phyloP scores from a whole-genome alignment of 1,140 invertebrate genomes.

The Penaeus vannamei region DNA sequence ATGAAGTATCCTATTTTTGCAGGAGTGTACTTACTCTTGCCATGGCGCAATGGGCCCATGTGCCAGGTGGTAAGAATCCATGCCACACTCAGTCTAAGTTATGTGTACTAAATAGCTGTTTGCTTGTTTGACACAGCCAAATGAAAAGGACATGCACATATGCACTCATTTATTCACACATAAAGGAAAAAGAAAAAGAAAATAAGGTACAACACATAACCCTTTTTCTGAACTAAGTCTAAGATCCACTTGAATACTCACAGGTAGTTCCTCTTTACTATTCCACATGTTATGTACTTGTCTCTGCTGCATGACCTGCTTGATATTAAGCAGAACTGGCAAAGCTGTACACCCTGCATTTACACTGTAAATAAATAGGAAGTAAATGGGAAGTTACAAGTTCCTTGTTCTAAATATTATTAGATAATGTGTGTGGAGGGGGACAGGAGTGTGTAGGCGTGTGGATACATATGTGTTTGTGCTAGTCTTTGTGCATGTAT shows the following conservation, averaged over 20 bases:
- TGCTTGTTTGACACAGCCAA: no score
- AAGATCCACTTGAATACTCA: slow-evolving; percentile 73
- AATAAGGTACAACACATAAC: neutral
- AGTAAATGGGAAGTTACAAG: neutral
- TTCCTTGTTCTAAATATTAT: no score
- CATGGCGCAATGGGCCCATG: no score
- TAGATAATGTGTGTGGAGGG: no score
- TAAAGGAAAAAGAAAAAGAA: neutral
- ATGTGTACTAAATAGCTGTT: no score
- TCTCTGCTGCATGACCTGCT: slow-evolving; percentile 95
- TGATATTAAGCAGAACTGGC: slow-evolving; percentile 93
- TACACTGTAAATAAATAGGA: slow-evolving; percentile 77
- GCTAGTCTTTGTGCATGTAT: no score
- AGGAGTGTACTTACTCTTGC: no score
- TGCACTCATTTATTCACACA: neutral
- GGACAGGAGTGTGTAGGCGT: no score
- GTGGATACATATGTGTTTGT: no score
- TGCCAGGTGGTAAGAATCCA: no score
- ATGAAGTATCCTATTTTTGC: no score
- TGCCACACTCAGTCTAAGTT: no score
- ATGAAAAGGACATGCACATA: neutral
- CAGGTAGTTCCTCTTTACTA: slow-evolving; percentile 95
- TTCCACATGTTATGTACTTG: slow-evolving; percentile 96
- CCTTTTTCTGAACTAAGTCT: neutral
- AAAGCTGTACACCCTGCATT: slow-evolving; percentile 94